A percentile compares a stretch with the other conserved stretches of the same genome.
phyloP scores from a whole-genome alignment of 2,888 invertebrate genomes.

The Apocheima hispidaria region DNA sequence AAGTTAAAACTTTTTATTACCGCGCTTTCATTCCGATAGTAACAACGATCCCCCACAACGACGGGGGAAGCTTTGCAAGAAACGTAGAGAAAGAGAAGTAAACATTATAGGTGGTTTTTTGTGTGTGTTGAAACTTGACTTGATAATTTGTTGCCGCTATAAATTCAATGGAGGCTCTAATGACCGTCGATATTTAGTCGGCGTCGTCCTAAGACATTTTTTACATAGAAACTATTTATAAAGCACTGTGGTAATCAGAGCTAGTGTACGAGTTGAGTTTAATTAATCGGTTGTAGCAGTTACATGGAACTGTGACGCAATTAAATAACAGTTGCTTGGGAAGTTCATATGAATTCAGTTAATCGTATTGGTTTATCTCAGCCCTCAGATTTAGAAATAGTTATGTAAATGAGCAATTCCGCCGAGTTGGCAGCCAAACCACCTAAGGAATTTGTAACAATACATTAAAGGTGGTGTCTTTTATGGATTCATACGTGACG shows the following conservation, averaged over 20 bases:
- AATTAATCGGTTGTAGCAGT: slow-evolving; percentile 52
- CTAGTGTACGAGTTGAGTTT: slow-evolving; percentile 47
- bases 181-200: slow-evolving; percentile 53
- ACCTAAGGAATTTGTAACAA: slow-evolving; percentile 35
- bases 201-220: slow-evolving; percentile 51
- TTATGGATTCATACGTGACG: slow-evolving; percentile 30
- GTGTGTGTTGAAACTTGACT: slow-evolving; percentile 49
- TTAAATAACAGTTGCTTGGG: slow-evolving; percentile 32
- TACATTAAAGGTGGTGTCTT: slow-evolving; percentile 27
- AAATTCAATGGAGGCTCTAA: slow-evolving; percentile 58
- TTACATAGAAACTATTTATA: slow-evolving; percentile 55
- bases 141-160: slow-evolving; percentile 58
- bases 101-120: slow-evolving; percentile 49
- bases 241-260: slow-evolving; percentile 54
- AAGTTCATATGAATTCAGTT: slow-evolving; percentile 26
- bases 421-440: slow-evolving; percentile 45
- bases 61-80: slow-evolving; percentile 44
- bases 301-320: slow-evolving; percentile 55
- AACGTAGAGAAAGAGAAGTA: slow-evolving; percentile 47
- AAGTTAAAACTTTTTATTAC: slow-evolving; percentile 57
- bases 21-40: slow-evolving; percentile 49
- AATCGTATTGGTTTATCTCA: slow-evolving; percentile 40
- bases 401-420: slow-evolving; percentile 49
- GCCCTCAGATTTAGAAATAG: slow-evolving; percentile 44
- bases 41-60: slow-evolving; percentile 43